These are phyloP conservation scores for Pomacea canaliculata DNA, from an alignment of 2,888 invertebrate genomes.

Conservation along the genomic window DNA sequence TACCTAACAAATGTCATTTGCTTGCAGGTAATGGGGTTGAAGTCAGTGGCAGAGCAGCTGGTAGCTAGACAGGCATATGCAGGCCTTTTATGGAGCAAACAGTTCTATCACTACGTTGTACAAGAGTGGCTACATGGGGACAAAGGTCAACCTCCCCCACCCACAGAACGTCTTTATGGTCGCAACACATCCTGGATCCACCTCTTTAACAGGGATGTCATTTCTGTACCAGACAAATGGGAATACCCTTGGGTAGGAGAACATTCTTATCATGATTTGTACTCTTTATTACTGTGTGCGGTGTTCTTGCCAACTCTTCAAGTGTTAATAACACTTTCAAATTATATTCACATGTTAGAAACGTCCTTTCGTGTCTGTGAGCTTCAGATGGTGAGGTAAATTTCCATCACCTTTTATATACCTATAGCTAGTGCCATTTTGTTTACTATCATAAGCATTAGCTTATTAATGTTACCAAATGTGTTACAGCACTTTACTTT, in stretches of 20 bases:
- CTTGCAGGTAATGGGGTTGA: conserved; percentile 50
- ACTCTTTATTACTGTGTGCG: too few species aligned
- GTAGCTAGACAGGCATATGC: conserved; percentile 62
- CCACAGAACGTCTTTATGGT: conserved; percentile 35
- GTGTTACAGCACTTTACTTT: too few species aligned
- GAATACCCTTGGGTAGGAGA: conserved; percentile 70
- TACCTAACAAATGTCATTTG: neutral
- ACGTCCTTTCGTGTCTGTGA: too few species aligned
- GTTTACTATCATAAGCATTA: too few species aligned
- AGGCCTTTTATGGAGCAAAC: conserved; percentile 68
- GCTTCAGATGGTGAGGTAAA: too few species aligned
- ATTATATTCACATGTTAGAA: too few species aligned
- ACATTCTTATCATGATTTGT: neutral
- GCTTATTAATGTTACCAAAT: too few species aligned
- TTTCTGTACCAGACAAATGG: conserved; percentile 71
- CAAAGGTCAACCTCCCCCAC: conserved; percentile 43
- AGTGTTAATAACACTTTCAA: too few species aligned
- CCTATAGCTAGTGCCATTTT: too few species aligned
- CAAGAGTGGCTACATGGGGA: conserved; percentile 59
- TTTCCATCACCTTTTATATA: too few species aligned
- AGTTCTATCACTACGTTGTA: conserved; percentile 65
- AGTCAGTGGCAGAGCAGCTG: conserved; percentile 35
- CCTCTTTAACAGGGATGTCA: conserved; percentile 66
- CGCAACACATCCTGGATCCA: conserved; percentile 65
- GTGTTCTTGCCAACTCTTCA: too few species aligned